Base-by-base conservation (phyloP, 2,888 invertebrate species). In the Polyommatus icarus region DNA sequence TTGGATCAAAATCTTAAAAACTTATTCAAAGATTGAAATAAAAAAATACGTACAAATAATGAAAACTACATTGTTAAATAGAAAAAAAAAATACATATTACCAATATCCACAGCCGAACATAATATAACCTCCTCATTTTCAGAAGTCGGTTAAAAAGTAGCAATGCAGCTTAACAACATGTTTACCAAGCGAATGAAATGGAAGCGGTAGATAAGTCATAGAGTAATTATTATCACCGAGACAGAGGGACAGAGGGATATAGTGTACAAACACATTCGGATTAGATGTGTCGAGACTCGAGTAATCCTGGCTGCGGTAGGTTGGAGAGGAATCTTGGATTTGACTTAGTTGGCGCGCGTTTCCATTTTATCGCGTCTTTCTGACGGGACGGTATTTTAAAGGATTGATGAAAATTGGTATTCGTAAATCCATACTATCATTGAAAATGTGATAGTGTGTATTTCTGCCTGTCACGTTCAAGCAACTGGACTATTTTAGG, bases 301-400 rank as follows among this genome's bases (percentile, higher is more conserved):
- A 83, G 83, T 87, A 90, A 90, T 89, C 90, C 87, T 82, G 86
- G 84, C 88, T 91, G 93, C 91, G 91, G 93, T 93, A 92, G 93
- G 92, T 92, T 86, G 85, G 84, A 84, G 85, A 83, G 85, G 85
- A 87, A 87, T 87, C 86, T 84, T 82, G 82, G 86, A 88, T 86
- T 86, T 87, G 83, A 82, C 88, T 86, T 86, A 83, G 87, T 84
- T 10, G 40, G 71, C 3, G 79, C 59, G 72, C 80, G 86, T 87
- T 82, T 81, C 75, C 90, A 81, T 83, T 88, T 77, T 73, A 32
- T n/a, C 29, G 32, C 61, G 8, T 67, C 24, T 18, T 5, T 12
- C 5, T 10, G 29, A 6, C 15, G 29, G 12, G 6, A 67, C 61
- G 61, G 24, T 1, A 61, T 24, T 20, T 12, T 1, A 0, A 5